A percentile compares a stretch with the other conserved stretches of the same genome.
phyloP scores from a whole-genome alignment of 2,888 invertebrate genomes.

The Himalopsyche kuldschensis region DNA sequence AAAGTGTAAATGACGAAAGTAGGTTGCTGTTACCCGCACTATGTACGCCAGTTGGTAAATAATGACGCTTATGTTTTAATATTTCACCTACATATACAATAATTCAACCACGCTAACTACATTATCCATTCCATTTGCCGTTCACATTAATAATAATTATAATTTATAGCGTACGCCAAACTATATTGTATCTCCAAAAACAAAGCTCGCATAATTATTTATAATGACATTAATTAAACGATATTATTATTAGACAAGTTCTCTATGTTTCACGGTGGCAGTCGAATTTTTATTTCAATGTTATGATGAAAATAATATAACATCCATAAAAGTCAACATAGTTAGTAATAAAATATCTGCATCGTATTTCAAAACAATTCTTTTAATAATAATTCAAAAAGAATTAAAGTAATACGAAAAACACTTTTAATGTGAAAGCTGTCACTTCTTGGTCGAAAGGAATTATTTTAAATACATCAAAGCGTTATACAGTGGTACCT shows the following conservation, averaged over 20 bases:
- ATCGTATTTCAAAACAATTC: neutral
- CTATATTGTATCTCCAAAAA: neutral
- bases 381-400: too few relatives aligned
- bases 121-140: neutral
- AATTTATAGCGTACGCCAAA: neutral
- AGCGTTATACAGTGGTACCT: too few relatives aligned
- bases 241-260: neutral
- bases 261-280: neutral
- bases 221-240: neutral
- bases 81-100: neutral
- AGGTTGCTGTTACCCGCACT: neutral
- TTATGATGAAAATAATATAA: too few relatives aligned
- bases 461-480: too few relatives aligned
- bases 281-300: neutral
- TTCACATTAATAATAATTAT: neutral
- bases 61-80: neutral
- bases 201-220: neutral
- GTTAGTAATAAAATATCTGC: neutral
- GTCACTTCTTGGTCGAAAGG: too few relatives aligned
- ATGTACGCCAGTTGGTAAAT: neutral
- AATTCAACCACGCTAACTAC: neutral
- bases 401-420: too few relatives aligned
- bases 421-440: too few relatives aligned
- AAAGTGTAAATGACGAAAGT: too few relatives aligned
- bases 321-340: neutral